Evolutionary conservation across 2,113 vertebrate genomes (phyloP), one percentile per base, ranked within the genome.

Genomic region (Otus sunia): DNA sequence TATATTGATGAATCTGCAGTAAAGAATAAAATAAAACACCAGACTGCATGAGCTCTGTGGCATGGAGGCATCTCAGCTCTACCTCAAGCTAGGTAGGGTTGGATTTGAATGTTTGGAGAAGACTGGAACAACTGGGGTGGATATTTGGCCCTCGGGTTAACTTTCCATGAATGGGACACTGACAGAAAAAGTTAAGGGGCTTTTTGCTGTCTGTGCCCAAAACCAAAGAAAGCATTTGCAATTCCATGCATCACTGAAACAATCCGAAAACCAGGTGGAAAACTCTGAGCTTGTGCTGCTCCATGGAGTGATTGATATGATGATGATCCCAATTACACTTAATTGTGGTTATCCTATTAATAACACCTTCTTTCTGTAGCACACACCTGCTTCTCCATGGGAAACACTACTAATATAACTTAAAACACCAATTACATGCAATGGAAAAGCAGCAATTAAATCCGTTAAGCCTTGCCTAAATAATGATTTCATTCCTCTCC

Each of bases 401-500:
- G 45, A 89, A 91, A 56, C 90, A 30, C 50, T 36, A 23, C n/a
- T 29, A 52, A 29, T 30, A 26, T 8, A 36, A 64, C 50, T 64
- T 86, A 47, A 91, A 93, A 45, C 80, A 73, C 52, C 69, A 74
- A 81, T 94, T 95, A 93, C 25, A 18, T 0, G 1, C 13, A 1
- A 50, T 26, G 55, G 87, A 89, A 93, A 91, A 85, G 81, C 90
- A 75, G 87, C 84, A 91, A 89, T 96, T 92, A 93, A 81, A 81
- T 25, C 69, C 49, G 5, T 64, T 19, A 52, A 84, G 34, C 59
- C n/a, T 89, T 66, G 64, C 83, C 59, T 63, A 81, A 89, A 67
- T 74, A 58, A 78, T 17, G 3, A 56, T 80, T 91, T 69, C 2
- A 89, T 58, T 80, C 56, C 59, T 41, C 41, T 27, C 37, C 10